Evolutionary conservation across 2,113 vertebrate genomes (phyloP).

Genomic region (Phalacrocorax aristotelis): DNA sequence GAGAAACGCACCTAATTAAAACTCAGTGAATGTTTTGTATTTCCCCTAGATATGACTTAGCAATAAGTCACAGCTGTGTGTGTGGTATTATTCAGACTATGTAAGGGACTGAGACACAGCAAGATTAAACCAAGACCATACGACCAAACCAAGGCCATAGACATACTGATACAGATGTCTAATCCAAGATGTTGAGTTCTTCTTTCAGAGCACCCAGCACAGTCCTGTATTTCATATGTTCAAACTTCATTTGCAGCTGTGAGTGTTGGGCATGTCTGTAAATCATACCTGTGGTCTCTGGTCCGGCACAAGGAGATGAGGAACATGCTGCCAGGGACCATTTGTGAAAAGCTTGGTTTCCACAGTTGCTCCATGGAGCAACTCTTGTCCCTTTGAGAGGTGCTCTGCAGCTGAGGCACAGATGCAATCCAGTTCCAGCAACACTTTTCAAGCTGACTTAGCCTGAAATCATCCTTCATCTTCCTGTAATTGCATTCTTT

Average conservation of each 20-base stretch:
- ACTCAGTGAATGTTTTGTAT: not conserved
- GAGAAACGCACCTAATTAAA: not conserved
- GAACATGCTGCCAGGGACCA: not conserved
- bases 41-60: not conserved
- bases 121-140: not conserved
- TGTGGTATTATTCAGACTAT: not conserved
- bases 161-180: not conserved
- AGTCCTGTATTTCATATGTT: not conserved
- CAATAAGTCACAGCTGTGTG: not conserved
- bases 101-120: not conserved
- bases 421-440: not conserved
- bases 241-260: not conserved
- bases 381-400: not conserved
- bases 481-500: not conserved
- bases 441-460: not conserved
- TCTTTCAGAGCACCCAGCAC: not conserved
- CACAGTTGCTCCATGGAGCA: not conserved
- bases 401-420: not conserved
- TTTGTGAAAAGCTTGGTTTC: not conserved
- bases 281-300: not conserved
- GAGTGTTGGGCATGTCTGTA: not conserved
- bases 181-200: not conserved
- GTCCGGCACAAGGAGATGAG: rapidly evolving
- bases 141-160: too few species aligned
- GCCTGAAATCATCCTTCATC: not conserved